These are phyloP conservation scores for Alviniconcha marisindica DNA, from an alignment of 1,140 invertebrate genomes.

Conservation along the genomic window DNA sequence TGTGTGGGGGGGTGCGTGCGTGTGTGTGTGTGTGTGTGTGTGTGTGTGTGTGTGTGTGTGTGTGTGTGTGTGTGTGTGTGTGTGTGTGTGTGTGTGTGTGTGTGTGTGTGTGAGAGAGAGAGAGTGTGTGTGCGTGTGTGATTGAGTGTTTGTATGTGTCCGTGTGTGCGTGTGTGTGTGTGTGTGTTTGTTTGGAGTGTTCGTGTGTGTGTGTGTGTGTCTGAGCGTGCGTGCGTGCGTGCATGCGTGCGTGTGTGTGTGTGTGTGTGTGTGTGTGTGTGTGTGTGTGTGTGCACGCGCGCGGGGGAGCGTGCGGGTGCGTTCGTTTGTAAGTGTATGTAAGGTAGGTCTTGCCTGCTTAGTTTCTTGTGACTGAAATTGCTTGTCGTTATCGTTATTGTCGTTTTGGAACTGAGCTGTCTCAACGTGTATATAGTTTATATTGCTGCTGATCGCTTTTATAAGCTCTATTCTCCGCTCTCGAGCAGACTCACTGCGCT, in stretches of 20 bases:
- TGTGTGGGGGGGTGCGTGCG: background rate
- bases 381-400: too few species aligned
- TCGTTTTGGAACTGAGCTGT: too few species aligned
- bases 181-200: background rate
- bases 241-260: background rate
- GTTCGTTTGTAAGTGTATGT: background rate
- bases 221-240: background rate
- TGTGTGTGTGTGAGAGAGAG: background rate
- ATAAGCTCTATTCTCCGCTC: too few species aligned
- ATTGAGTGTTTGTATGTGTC: background rate
- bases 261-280: constrained; percentile 3
- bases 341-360: too few species aligned
- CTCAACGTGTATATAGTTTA: too few species aligned
- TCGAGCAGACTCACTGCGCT: too few species aligned
- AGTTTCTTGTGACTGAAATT: too few species aligned
- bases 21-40: constrained; percentile 13
- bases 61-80: background rate
- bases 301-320: background rate
- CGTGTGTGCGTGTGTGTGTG: background rate
- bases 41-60: constrained; percentile 19
- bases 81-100: constrained; percentile 12
- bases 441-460: too few species aligned
- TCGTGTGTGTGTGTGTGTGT: background rate
- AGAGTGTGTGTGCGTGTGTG: background rate
- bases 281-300: background rate